Evolutionary conservation across 2,797 vertebrate genomes (phyloP), one percentile per base, ranked within the genome.

Genomic region (Melanotaenia nigrans): DNA sequence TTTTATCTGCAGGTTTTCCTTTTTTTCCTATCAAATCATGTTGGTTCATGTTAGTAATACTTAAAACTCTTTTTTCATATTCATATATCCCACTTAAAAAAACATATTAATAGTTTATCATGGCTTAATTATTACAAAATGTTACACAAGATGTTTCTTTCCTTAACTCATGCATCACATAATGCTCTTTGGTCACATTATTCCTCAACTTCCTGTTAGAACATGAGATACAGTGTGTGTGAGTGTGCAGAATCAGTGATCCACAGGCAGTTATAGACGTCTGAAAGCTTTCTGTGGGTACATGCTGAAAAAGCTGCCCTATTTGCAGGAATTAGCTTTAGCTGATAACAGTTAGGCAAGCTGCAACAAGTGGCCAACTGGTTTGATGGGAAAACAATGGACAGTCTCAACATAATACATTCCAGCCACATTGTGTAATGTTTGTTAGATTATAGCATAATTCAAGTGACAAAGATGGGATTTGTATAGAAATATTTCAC

Each of bases 171-270:
- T 22, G 42, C 47, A 75, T 61, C 45, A 40, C 25, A 58, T 56
- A 25, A 28, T 62, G 38, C 32, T 68, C 66, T 81, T 79, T 68
- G 42, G 57, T 77, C 38, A 28, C n/a, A 40, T 13, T 14, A 60
- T 36, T 59, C 22, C 25, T 64, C 8, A 61, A 64, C 42, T 79
- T 81, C 30, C 13, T 18, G 51, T 11, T 16, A 18, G 14, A 73
- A 64, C 20, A 16, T 24, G 38, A 9, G 11, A 20, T 28, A 20
- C 12, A 1, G 28, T 57, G 25, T 47, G 5, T 38, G 0, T 42
- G n/a, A 42, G 9, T 33, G 13, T 16, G 33, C 7, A 10, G 14
- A 62, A 25, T 51, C 51, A 20, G 16, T 38, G 24, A 5, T 28
- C 11, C 51, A 61, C 18, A 49, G 20, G 38, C 24, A 25, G 59